Evolutionary conservation across 2,113 vertebrate species (phyloP), one percentile per base, ranked within the genome.

Genomic region (Marcusenius ussheri): DNA sequence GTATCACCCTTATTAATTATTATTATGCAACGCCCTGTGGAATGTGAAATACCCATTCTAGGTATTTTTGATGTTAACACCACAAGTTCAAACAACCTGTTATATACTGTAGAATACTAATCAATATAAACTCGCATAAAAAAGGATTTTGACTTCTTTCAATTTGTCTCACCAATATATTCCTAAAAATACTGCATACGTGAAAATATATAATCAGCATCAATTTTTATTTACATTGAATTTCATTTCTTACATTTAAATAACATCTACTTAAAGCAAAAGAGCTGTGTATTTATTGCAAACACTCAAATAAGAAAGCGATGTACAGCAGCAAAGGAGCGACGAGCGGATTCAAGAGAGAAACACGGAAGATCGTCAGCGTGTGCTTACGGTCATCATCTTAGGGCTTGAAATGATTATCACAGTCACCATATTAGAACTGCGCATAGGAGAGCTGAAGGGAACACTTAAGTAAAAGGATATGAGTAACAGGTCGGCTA

Each of bases 381-480:
- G 49, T 7, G 45, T 50, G 19, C 35, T 47, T 58, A 86, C 9
- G 15, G 15, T 77, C 42, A 35, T 15, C 56, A 27, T 47, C 53
- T 39, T 2, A 74, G 84, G 66, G 45, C 21, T 17, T 87, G 27
- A 87, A 49, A 80, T 46, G 58, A 39, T 50, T 46, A 24, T 62
- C 58, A 27, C 58, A 90, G 45, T 86, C 56, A 45, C 15, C 42
- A 39, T 56, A 21, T 77, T 15, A 87, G 74, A 50, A 66, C 83
- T 87, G 84, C 19, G 66, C 39, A 70, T 90, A 27, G 6, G 89
- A 53, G 53, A 15, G 84, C 17, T 47, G 27, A 58, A 58, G 9
- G 91, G 89, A 91, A 90, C 90, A 92, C 92, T 92, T 93, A 91
- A 92, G 94, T 89, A 92, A 92, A 93, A 94, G 91, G 86, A 91